Evolutionary conservation across 2,888 invertebrate species (phyloP), one percentile per base, ranked within the genome.

Genomic region (Thysanoteuthis rhombus): DNA sequence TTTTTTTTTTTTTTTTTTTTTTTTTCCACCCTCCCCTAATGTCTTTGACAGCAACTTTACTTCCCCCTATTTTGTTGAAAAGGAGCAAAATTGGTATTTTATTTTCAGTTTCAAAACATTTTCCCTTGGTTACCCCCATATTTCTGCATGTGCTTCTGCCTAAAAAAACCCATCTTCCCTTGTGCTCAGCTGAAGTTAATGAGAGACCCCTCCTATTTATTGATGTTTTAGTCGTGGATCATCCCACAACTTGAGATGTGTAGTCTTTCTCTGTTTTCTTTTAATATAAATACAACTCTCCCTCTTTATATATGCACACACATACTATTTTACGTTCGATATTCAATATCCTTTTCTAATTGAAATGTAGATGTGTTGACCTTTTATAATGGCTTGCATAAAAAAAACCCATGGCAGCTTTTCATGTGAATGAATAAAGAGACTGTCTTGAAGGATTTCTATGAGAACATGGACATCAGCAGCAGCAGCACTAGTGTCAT

Each of bases 1-100:
- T 39, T 90, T n/a, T 90, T 90, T 90, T 90, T 90, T 25, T 90
- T 90, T 38, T 28, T 90, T 90, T 90, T 38, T 90, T 90, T 90
- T 39, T 39, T 42, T 42, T 28, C n/a, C 22, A 40, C 39, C 28
- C 5, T 4, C 36, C 92, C 92, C 45, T 92, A 40, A 92, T 92
- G 92, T 75, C 75, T 75, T 75, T 36, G 75, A 75, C 75, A 75
- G 75, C n/a, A 75, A 36, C 19, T 52, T 25, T 75, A 16, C 25
- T 3, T 75, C 36, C 75, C 75, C 75, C 75, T 75, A 75, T n/a
- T 75, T 75, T 36, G 12, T 75, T 75, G 36, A 75, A 75, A 75
- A 12, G n/a, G 75, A 12, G n/a, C 75, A 75, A 75, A 75, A 75
- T 16, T 75, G 75, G n/a, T n/a, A 75, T 75, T 75, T 75, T 36